These are phyloP conservation scores for Muscicapa comitata DNA, from an alignment of 2,797 vertebrate species.

Conservation along the genomic window DNA sequence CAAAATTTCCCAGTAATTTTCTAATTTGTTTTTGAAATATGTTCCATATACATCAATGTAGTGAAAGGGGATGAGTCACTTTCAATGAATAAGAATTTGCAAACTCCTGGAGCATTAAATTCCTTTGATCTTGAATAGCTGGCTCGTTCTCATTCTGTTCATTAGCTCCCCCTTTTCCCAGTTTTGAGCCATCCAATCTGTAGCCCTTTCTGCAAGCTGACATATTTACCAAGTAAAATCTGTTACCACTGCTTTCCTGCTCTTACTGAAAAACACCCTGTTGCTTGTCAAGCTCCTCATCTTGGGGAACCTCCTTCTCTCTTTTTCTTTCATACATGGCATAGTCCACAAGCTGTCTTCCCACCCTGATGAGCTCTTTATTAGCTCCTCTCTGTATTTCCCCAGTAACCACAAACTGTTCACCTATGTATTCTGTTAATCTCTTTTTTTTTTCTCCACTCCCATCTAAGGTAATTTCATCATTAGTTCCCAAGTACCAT, in stretches of 20 bases:
- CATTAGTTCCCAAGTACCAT: neutral
- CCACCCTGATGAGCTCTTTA: neutral
- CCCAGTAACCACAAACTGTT: neutral
- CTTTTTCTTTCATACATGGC: neutral
- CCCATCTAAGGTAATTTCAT: neutral
- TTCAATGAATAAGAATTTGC: slow-evolving; percentile 25
- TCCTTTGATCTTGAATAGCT: slow-evolving; percentile 36
- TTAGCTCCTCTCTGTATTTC: neutral
- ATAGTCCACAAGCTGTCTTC: neutral
- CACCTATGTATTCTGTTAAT: neutral
- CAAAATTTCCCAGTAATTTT: neutral
- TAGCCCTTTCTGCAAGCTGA: slow-evolving; percentile 21
- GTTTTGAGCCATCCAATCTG: slow-evolving; percentile 56
- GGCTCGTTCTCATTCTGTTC: slow-evolving; percentile 11
- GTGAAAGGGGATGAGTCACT: slow-evolving; percentile 24
- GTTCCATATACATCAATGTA: neutral
- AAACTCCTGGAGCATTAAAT: slow-evolving; percentile 17
- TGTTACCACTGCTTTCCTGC: slow-evolving; percentile 1
- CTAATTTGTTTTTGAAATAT: neutral
- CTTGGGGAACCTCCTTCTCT: neutral
- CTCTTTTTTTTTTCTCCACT: neutral
- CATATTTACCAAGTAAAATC: slow-evolving; percentile 58
- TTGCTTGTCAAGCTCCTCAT: neutral
- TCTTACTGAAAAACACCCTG: slow-evolving; percentile 4
- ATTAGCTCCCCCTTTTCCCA: slow-evolving; percentile 25